Evolutionary conservation across 2,888 invertebrate species (phyloP), one percentile per base, ranked within the genome.

Genomic region (Acleris cristana): DNA sequence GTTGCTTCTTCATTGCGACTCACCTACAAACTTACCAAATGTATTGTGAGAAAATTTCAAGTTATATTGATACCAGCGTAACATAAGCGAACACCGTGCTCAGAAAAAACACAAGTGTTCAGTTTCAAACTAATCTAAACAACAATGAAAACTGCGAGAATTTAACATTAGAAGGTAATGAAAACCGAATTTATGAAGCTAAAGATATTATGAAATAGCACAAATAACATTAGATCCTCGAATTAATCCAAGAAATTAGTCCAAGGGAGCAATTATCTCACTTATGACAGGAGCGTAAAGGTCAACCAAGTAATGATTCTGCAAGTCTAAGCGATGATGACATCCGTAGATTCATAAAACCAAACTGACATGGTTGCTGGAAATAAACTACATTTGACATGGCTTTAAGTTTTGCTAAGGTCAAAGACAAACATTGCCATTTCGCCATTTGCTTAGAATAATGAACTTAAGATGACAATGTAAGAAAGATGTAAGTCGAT

Each of bases 401-500:
- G 34, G 14, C 34, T 40, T 40, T 40, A 40, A 40, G 4, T 40
- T 40, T 40, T 40, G 3, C 14, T 40, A 40, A 40, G 40, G 34
- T 14, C 40, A 14, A 10, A 40, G 4, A 40, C 40, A 40, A 14
- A 14, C 34, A 34, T 14, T 40, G 40, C 14, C 3, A 40, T 40
- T 40, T 40, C 40, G 40, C 40, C 40, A 40, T 14, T 40, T 40
- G 40, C 14, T 40, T n/a, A 48, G n/a, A 16, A n/a, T 10, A 51
- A n/a, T 57, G 23, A 61, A 62, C 52, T 2, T n/a, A 3, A 48
- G 23, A 45, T 23, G 26, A 58, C 48, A 45, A 52, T n/a, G 52
- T 52, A 56, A 21, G 52, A 51, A 56, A 62, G 51, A 65, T 49
- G 82, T 79, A 82, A 83, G 77, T 71, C 75, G 79, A 85, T 82